These are phyloP conservation scores for Pristis pectinata DNA, from an alignment of 2,797 vertebrate genomes.

Conservation along the genomic window DNA sequence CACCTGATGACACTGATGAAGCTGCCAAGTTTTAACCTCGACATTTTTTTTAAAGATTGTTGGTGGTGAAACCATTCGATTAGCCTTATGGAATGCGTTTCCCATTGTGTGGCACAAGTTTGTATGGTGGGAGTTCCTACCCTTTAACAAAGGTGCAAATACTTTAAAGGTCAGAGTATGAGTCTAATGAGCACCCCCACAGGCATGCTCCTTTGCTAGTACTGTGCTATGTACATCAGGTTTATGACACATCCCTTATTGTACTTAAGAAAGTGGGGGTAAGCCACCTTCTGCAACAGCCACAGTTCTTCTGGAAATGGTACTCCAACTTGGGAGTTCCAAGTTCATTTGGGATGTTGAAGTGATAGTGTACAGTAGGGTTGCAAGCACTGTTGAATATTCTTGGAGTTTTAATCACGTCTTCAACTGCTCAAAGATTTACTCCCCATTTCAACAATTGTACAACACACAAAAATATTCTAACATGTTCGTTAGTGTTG, in stretches of 20 bases:
- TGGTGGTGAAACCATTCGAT: not conserved
- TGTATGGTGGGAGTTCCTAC: not conserved
- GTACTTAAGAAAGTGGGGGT: no score
- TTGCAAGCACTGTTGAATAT: not conserved
- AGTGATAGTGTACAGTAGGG: not conserved
- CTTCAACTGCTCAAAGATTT: not conserved
- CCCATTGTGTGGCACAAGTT: not conserved
- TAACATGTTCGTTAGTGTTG: not conserved
- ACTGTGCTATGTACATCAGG: not conserved
- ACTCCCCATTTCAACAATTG: not conserved
- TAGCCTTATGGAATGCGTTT: not conserved
- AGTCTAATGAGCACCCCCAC: not conserved
- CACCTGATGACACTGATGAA: not conserved
- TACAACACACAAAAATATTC: not conserved
- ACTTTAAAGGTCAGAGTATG: not conserved
- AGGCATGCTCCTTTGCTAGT: not conserved
- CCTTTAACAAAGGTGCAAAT: not conserved
- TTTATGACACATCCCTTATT: no score
- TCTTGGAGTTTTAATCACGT: not conserved
- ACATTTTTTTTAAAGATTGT: not conserved
- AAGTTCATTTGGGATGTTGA: no score
- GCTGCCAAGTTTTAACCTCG: not conserved
- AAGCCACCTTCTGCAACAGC: no score
- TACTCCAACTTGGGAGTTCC: no score
- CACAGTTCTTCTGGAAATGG: no score